Percentiles rank a stretch among this genome's conserved stretches.
Evolutionary conservation across 2,888 invertebrate species (phyloP).

Genomic region (Mamestra brassicae): DNA sequence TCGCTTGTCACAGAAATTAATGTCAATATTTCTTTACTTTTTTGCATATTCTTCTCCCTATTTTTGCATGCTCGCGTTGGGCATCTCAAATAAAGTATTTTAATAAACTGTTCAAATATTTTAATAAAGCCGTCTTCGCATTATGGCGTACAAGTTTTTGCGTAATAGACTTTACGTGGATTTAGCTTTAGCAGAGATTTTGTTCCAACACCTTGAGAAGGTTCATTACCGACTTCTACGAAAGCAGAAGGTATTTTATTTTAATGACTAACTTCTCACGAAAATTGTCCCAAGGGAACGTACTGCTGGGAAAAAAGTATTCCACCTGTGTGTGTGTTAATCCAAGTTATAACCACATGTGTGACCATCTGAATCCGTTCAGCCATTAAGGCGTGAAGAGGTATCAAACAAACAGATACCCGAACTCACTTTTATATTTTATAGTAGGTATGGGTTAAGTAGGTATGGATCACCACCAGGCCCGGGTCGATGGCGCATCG

Average conservation of each 20-base stretch:
- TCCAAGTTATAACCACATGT: no score
- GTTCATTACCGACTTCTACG: neutral
- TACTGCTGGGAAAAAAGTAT: no score
- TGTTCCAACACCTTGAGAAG: neutral
- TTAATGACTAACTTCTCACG: no score
- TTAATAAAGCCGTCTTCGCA: conserved; percentile 48
- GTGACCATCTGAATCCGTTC: no score
- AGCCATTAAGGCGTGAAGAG: no score
- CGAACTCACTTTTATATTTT: no score
- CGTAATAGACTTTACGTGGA: conserved; percentile 17
- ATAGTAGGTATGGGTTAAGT: no score
- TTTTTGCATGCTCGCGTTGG: conserved; percentile 18
- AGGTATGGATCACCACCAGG: no score
- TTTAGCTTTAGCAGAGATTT: conserved; percentile 8
- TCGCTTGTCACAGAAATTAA: conserved; percentile 33
- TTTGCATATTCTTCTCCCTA: conserved; percentile 23
- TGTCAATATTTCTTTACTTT: conserved; percentile 8
- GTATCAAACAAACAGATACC: no score
- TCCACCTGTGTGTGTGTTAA: no score
- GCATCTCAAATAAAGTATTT: conserved; percentile 50
- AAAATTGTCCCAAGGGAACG: no score
- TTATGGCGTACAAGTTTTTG: conserved; percentile 28
- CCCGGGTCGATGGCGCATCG: no score
- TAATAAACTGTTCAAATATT: conserved; percentile 60
- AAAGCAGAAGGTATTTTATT: neutral